Evolutionary conservation across 1,140 invertebrate genomes (phyloP), one percentile per base, ranked within the genome.

Genomic region (Aphelenchoides fujianensis): DNA sequence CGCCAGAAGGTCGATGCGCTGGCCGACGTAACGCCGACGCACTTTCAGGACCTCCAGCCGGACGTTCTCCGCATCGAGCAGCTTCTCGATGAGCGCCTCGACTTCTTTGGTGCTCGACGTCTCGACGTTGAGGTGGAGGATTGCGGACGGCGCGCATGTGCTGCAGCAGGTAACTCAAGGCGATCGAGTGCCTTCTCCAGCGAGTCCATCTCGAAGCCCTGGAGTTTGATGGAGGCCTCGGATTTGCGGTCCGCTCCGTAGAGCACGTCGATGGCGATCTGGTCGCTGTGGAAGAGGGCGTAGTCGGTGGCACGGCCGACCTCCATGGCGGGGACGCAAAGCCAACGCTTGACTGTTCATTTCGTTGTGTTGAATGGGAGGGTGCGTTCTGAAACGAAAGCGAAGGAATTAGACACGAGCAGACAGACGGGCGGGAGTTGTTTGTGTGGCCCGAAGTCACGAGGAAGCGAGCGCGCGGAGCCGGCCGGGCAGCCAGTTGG

Each of bases 21-120:
- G 70, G 16, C 80, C 77, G 7, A 82, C 69, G 53, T 79, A 79
- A 9, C 80, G 69, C 1, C 78, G 41, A 2, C 70, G 71, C 9
- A 79, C 68, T 27, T 73, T 55, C n/a, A 79, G 19, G 28, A 69
- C 71, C 41, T 82, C 77, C 16, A 79, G 57, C 16, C 64, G 72
- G 34, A 79, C 78, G 48, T 79, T 82, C 19, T 63, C 79, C 30
- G 34, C 61, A 70, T 34, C 32, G 12, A 70, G 54, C 32, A 70
- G 30, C 32, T 36, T 70, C 16, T 68, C 63, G 32, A 68, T 70
- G 19, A 70, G 23, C 12, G 62, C 48, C 19, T 70, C 30, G 16
- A 68, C 41, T 69, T n/a, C 12, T 19, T 70, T 69, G 9, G 63
- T 23, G 9, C 28, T 9, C n/a, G 68, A 31, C 19, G 30, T 69